Evolutionary conservation across 2,797 vertebrate genomes (phyloP).

Genomic region (Eupleurogrammus muticus): DNA sequence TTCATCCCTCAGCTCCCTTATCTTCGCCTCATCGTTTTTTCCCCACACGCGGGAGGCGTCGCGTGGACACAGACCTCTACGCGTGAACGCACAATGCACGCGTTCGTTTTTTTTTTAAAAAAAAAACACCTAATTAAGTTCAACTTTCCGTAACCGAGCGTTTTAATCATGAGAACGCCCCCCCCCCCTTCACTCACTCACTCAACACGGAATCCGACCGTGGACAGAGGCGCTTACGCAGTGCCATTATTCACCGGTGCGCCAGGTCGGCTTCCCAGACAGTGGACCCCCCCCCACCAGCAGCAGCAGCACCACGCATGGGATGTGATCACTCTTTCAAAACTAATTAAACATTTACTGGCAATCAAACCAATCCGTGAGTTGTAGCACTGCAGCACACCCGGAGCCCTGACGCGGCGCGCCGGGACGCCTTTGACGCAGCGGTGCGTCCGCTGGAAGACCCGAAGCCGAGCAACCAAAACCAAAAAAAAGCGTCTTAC

Average conservation of each 20-base stretch:
- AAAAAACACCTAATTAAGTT: constrained; percentile 15
- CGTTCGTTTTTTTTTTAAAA: neutral
- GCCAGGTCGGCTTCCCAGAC: neutral
- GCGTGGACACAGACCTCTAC: neutral
- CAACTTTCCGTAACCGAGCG: constrained; percentile 46
- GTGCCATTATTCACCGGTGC: constrained; percentile 25
- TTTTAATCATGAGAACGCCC: neutral
- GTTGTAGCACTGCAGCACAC: constrained; percentile 71
- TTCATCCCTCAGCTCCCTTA: constrained; percentile 24
- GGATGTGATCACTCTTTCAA: constrained; percentile 37
- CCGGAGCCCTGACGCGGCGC: constrained; percentile 9
- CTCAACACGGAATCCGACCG: constrained; percentile 2
- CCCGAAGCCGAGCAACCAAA: constrained; percentile 7
- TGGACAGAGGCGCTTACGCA: constrained; percentile 45
- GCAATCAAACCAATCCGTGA: constrained; percentile 54
- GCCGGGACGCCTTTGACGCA: neutral
- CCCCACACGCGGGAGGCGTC: too few relatives aligned
- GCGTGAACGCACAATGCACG: neutral
- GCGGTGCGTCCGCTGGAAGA: constrained; percentile 38
- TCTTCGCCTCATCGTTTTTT: too few relatives aligned
- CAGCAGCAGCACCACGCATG: too few relatives aligned
- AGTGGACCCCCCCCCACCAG: neutral
- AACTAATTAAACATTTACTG: constrained; percentile 61
- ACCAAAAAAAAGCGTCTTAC: constrained; percentile 69
- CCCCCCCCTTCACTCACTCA: too few relatives aligned